These are phyloP conservation scores for Ditula angustiorana DNA, from an alignment of 2,888 invertebrate species.

Conservation along the genomic window DNA sequence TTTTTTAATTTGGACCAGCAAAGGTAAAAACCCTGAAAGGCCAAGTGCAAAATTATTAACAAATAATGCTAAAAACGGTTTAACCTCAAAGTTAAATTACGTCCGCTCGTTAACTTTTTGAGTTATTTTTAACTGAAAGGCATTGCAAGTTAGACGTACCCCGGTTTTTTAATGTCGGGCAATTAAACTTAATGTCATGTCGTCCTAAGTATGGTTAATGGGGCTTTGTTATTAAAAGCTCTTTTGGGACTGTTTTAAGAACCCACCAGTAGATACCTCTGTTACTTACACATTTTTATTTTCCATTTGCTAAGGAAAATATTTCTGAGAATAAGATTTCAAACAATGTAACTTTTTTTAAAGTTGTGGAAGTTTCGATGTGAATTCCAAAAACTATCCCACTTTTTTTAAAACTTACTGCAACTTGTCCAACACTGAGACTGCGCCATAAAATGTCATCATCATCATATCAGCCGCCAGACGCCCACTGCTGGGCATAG, in stretches of 20 bases:
- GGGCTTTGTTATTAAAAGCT: background rate
- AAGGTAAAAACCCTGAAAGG: slow-evolving; percentile 13
- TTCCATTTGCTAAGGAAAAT: too few species aligned
- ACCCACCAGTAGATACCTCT: too few species aligned
- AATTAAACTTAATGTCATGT: slow-evolving; percentile 3
- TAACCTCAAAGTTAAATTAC: slow-evolving; percentile 4
- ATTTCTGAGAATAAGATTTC: too few species aligned
- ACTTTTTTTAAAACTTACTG: too few species aligned
- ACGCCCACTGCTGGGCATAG: too few species aligned
- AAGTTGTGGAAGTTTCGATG: too few species aligned
- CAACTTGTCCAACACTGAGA: too few species aligned
- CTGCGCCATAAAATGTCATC: too few species aligned
- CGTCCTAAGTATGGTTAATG: slow-evolving; percentile 4
- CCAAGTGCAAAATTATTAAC: slow-evolving; percentile 7
- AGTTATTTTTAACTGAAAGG: slow-evolving; percentile 4
- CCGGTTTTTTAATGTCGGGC: slow-evolving; percentile 1
- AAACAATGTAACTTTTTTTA: too few species aligned
- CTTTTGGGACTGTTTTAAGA: background rate
- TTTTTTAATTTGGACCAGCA: background rate
- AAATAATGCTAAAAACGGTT: slow-evolving; percentile 14
- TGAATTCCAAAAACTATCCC: too few species aligned
- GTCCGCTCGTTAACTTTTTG: slow-evolving; percentile 12
- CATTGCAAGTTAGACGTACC: slow-evolving; percentile 6
- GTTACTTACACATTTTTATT: too few species aligned
- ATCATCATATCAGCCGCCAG: too few species aligned